Conservation (phyloP, 2,113 vertebrate genomes). For the Balaeniceps rex region DNA sequence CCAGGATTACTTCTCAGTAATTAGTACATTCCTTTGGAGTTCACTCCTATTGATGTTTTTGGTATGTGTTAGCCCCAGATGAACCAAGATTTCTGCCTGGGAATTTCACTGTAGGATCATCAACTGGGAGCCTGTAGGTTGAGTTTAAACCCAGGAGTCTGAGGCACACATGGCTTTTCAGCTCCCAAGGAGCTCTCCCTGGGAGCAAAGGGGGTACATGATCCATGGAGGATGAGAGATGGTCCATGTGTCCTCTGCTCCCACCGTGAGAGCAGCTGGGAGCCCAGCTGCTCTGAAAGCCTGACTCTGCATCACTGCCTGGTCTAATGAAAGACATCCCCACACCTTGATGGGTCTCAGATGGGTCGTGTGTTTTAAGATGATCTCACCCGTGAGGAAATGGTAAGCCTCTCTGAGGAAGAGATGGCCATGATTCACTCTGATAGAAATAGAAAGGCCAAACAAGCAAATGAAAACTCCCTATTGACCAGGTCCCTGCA, state of each 20-base stretch:
- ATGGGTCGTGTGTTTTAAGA: neutral
- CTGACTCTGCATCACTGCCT: neutral
- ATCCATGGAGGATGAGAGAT: neutral
- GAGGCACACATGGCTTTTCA: neutral
- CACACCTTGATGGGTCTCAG: neutral
- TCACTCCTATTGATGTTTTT: neutral
- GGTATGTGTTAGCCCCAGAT: neutral
- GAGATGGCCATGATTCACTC: slow-evolving; percentile 6
- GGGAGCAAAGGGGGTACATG: neutral
- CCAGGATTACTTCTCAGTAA: neutral
- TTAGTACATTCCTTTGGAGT: neutral
- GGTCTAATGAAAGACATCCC: neutral
- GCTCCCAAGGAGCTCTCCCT: neutral
- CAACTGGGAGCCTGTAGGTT: neutral
- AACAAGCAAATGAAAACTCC: slow-evolving; percentile 51
- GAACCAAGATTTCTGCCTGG: neutral
- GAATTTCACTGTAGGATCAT: neutral
- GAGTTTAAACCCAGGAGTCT: neutral
- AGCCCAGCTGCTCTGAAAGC: neutral
- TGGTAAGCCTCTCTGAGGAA: neutral
- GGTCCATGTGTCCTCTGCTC: neutral
- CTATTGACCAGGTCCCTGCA: slow-evolving; percentile 35
- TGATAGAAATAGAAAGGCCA: slow-evolving; percentile 44
- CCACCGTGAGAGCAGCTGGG: neutral
- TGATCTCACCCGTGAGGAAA: slow-evolving; percentile 14